phyloP scores from a whole-genome alignment of 2,888 invertebrate genomes.

The Argynnis bischoffii region DNA sequence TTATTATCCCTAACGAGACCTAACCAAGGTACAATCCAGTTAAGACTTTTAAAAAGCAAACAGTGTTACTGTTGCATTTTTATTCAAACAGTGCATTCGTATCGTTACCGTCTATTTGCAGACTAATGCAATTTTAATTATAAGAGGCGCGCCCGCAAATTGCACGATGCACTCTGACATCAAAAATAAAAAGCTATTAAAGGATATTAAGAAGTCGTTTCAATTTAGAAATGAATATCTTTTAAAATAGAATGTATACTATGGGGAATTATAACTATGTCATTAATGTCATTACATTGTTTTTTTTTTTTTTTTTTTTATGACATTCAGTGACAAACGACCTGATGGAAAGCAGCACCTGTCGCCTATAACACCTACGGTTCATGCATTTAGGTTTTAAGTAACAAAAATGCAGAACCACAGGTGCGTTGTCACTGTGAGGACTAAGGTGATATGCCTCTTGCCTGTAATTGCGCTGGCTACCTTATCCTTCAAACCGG shows the following conservation, averaged over 20 bases:
- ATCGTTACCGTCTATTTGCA: slow-evolving; percentile 67
- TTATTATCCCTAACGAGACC: slow-evolving; percentile 22
- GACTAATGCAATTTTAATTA: slow-evolving; percentile 82
- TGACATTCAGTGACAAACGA: too few species aligned
- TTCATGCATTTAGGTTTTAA: too few species aligned
- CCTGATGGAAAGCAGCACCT: too few species aligned
- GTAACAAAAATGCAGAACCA: too few species aligned
- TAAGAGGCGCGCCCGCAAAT: slow-evolving; percentile 75
- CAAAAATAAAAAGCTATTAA: slow-evolving; percentile 23
- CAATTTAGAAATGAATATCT: slow-evolving; percentile 15
- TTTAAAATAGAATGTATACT: slow-evolving; percentile 6
- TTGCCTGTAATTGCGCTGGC: too few species aligned
- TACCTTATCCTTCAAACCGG: too few species aligned
- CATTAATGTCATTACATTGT: neutral
- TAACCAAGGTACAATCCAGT: slow-evolving; percentile 31
- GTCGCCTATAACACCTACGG: too few species aligned
- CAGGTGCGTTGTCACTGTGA: too few species aligned
- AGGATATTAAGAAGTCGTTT: slow-evolving; percentile 20
- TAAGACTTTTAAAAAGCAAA: slow-evolving; percentile 30
- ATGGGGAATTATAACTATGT: neutral
- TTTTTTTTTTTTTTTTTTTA: too few species aligned
- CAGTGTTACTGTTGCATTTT: slow-evolving; percentile 53
- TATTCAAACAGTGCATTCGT: slow-evolving; percentile 70
- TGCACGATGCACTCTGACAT: slow-evolving; percentile 70
- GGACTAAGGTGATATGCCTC: too few species aligned